Evolutionary conservation across 2,113 vertebrate genomes (phyloP), one percentile per base, ranked within the genome.

Genomic region (Herpailurus yagouaroundi): DNA sequence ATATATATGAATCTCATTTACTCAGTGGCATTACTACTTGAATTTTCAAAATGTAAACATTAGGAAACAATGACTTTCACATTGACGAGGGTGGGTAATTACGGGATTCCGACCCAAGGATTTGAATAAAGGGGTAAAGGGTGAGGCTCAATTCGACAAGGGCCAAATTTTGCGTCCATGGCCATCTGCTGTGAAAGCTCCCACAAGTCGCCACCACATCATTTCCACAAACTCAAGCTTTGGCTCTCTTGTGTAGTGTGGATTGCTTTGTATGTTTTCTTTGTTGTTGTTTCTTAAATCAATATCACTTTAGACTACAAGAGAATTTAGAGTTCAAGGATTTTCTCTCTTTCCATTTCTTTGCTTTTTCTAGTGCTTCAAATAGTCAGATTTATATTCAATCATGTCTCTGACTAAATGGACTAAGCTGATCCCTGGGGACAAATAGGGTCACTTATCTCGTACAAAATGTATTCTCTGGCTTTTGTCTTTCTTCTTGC

Each of bases 361-460:
- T 95, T 92, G 21, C 11, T 68, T 84, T 89, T 5, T 73, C 50
- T 31, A 68, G 63, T 38, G 7, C 25, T 84, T 64, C 57, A 8
- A 73, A 90, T 33, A 86, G 7, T 81, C 60, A 93, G 48, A 89
- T 94, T 97, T 91, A 86, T 91, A 77, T 77, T 95, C 64, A 89
- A 66, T 96, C 23, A 50, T 38, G 57, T 48, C 71, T 93, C 73
- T 73, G n/a, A 31, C 33, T 74, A 84, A 63, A 79, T 5, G 55
- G 41, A 69, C 36, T 57, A 60, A 87, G 60, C 21, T 52, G 36
- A 23, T 93, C 5, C n/a, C 69, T 83, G 15, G 0, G 12, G 64
- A 94, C 57, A 90, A 93, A 89, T 6, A 94, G 5, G 9, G 7
- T 83, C n/a, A 73, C 29, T 16, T 92, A 27, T 64, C 23, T 38